phyloP scores from a whole-genome alignment of 1,140 invertebrate species.

The Vanessa atalanta region DNA sequence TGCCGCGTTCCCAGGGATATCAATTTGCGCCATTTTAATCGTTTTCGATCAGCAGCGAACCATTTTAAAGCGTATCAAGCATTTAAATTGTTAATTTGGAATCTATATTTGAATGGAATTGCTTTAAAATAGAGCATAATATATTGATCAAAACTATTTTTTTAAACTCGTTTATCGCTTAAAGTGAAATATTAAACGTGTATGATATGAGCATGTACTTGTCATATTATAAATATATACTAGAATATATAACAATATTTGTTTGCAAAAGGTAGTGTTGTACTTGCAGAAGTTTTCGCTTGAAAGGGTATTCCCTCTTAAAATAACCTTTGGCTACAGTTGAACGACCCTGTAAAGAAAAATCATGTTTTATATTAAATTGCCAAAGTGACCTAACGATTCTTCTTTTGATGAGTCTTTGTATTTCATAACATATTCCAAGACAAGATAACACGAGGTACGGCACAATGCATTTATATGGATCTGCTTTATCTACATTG shows the following conservation, averaged over 20 bases:
- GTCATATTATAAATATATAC: neutral
- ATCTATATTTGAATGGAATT: conserved; percentile 11
- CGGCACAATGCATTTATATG: too few relatives aligned
- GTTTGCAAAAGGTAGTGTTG: conserved; percentile 8
- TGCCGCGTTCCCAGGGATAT: conserved; percentile 63
- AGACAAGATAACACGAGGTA: neutral
- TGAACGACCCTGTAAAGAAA: conserved; percentile 33
- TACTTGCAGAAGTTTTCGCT: conserved; percentile 27
- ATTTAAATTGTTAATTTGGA: conserved; percentile 42
- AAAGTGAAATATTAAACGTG: neutral
- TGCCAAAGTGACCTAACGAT: conserved; percentile 26
- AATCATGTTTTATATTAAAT: conserved; percentile 32
- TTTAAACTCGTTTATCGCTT: neutral
- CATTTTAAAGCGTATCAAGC: conserved; percentile 44
- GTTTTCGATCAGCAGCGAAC: conserved; percentile 50
- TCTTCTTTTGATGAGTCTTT: conserved; percentile 32
- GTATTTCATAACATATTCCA: conserved; percentile 27
- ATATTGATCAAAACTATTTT: neutral
- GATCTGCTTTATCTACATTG: too few relatives aligned
- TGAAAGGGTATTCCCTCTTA: conserved; percentile 29
- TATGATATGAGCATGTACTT: neutral
- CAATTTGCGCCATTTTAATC: conserved; percentile 65
- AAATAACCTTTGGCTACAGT: conserved; percentile 35
- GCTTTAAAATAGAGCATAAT: neutral
- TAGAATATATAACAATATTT: neutral